Evolutionary conservation across 2,888 invertebrate genomes (phyloP).

Genomic region (Tineola bisselliella): DNA sequence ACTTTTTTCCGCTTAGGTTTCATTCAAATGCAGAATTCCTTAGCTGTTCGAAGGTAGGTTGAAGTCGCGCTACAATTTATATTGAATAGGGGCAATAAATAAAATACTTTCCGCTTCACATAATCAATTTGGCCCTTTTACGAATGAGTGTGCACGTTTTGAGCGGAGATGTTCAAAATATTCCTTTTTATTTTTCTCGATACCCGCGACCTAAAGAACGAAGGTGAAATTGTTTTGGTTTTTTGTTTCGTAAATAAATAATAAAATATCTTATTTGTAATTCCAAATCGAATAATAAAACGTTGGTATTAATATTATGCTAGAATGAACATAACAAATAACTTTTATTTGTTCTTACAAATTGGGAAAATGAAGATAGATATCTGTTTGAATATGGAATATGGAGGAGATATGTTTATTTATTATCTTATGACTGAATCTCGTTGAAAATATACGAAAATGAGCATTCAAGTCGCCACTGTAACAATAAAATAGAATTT

Average conservation of each 20-base stretch:
- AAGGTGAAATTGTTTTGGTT: background rate
- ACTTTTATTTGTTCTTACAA: background rate
- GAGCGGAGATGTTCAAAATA: constrained; percentile 3
- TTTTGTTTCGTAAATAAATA: background rate
- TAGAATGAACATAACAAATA: background rate
- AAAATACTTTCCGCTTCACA: constrained; percentile 35
- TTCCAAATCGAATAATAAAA: background rate
- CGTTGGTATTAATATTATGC: background rate
- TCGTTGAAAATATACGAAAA: no score
- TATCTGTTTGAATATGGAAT: background rate
- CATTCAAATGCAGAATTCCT: background rate
- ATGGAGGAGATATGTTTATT: background rate
- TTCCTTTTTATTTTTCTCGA: constrained; percentile 6
- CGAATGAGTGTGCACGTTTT: constrained; percentile 24
- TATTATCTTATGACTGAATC: no score
- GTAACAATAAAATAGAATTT: no score
- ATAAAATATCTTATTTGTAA: background rate
- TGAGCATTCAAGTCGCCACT: no score
- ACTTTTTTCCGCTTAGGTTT: background rate
- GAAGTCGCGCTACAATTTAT: constrained; percentile 27
- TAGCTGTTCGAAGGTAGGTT: background rate
- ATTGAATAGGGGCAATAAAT: constrained; percentile 42
- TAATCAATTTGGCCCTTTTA: constrained; percentile 34
- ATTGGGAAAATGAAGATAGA: background rate
- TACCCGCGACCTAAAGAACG: background rate